These are phyloP conservation scores for Papilio dardanus DNA, from an alignment of 1,140 invertebrate genomes.

Conservation along the genomic window DNA sequence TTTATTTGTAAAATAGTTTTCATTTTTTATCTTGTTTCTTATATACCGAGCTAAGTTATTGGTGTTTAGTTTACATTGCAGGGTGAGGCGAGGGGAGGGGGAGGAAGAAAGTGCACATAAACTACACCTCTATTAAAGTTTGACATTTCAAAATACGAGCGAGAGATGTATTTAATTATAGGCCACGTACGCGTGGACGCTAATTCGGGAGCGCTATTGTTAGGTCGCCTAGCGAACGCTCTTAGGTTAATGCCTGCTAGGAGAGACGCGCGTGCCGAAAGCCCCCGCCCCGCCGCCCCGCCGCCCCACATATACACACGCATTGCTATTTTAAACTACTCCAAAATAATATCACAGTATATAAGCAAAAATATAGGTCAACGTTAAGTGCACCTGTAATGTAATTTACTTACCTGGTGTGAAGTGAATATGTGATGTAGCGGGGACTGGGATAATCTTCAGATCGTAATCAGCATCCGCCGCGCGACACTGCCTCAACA, in stretches of 20 bases:
- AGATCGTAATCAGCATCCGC: not conserved
- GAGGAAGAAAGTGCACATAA: not conserved
- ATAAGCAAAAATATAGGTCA: too few species aligned
- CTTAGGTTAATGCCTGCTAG: constrained; percentile 17
- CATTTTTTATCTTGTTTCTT: not conserved
- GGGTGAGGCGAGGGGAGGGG: not conserved
- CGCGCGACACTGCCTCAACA: too few species aligned
- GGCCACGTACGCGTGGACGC: constrained; percentile 23
- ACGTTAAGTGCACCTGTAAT: too few species aligned
- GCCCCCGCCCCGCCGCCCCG: not conserved
- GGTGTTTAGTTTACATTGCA: not conserved
- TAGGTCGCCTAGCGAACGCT: constrained; percentile 21
- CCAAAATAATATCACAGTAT: not conserved
- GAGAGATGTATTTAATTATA: constrained; percentile 26
- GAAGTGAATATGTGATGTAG: not conserved
- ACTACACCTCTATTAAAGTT: not conserved
- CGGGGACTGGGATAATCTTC: not conserved
- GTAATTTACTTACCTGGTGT: too few species aligned
- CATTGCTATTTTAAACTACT: constrained; percentile 1
- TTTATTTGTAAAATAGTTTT: not conserved
- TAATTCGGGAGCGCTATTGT: constrained; percentile 27
- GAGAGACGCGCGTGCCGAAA: not conserved
- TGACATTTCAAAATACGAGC: constrained; percentile 33
- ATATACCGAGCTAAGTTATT: not conserved
- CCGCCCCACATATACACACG: constrained; percentile 2